phyloP scores from a whole-genome alignment of 1,140 invertebrate genomes.

The Copidosoma floridanum region DNA sequence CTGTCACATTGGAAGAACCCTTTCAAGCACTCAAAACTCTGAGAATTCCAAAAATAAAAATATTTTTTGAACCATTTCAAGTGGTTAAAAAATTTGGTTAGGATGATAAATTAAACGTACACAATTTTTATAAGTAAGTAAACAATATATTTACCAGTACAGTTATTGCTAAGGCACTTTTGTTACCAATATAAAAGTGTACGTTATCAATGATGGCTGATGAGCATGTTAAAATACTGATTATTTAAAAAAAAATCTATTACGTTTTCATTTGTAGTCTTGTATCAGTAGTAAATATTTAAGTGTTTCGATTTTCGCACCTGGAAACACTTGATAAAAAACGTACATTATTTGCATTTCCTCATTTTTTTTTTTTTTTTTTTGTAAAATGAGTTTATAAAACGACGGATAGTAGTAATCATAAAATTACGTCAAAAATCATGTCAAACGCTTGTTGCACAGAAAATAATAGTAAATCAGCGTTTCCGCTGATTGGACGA shows the following conservation, averaged over 20 bases:
- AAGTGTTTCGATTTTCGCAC: no score
- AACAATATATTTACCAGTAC: slow-evolving; percentile 56
- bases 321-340: no score
- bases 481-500: slow-evolving; percentile 19
- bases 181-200: slow-evolving; percentile 55
- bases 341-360: no score
- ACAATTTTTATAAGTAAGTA: slow-evolving; percentile 45
- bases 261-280: slow-evolving; percentile 45
- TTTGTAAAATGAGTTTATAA: no score
- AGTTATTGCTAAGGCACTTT: slow-evolving; percentile 53
- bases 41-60: no score
- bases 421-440: slow-evolving; percentile 12
- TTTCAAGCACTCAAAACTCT: no score
- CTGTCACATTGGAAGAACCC: no score
- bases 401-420: no score
- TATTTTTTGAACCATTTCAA: no score
- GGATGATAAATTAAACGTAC: no score
- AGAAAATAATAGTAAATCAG: slow-evolving; percentile 26
- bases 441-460: slow-evolving; percentile 22
- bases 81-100: no score
- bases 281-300: slow-evolving; percentile 23
- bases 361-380: no score
- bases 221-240: slow-evolving; percentile 56
- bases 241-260: slow-evolving; percentile 45
- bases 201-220: slow-evolving; percentile 51